Base-by-base conservation (phyloP, 1,140 invertebrate species). In the Ostrea denselamellosa region DNA sequence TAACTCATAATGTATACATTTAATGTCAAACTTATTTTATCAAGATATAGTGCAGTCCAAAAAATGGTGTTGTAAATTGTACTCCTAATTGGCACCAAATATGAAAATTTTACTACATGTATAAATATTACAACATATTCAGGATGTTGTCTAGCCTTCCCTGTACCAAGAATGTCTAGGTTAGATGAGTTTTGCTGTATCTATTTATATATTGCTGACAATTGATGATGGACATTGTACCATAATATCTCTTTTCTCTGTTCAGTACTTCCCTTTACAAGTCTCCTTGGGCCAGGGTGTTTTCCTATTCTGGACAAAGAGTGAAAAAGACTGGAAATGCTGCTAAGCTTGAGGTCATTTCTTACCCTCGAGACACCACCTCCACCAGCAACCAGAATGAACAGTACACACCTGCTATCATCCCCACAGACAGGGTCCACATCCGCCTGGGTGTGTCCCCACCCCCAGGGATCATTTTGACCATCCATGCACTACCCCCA, bases 221-320 rank as follows among this genome's bases (percentile, higher is more conserved):
- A 58, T 19, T 58, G 14, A 14, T 17, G 4, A 19, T 58, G 19
- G 56, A 44, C 14, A 12, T 58, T 58, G 56, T 19, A 19, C 19
- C 25, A 28, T 22, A 8, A 77, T 81, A 8, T 51, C 8, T 17
- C n/a, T 53, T 54, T 83, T 51, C n/a, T 83, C 52, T 83, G 9
- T 52, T n/a, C 91, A 94, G 94, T 34, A 92, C 90, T 34, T 92
- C 93, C 8, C 88, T 93, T 0, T 94, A 94, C 90, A 94, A 94
- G 86, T 91, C 93, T 82, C 93, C 94, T 5, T 94, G 94, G 94
- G 94, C 93, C 12, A 88, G 94, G 77, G 91, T 95, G 34, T 94
- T 91, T 87, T 93, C 91, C 10, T 94, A 95, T 90, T 93, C 88
- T 54, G 94, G 94, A 9, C 93, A 94, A 82, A 89, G 91, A 12